Evolutionary conservation across 2,797 vertebrate species (phyloP), one percentile per base, ranked within the genome.

Genomic region (Poliocrania exsul): DNA sequence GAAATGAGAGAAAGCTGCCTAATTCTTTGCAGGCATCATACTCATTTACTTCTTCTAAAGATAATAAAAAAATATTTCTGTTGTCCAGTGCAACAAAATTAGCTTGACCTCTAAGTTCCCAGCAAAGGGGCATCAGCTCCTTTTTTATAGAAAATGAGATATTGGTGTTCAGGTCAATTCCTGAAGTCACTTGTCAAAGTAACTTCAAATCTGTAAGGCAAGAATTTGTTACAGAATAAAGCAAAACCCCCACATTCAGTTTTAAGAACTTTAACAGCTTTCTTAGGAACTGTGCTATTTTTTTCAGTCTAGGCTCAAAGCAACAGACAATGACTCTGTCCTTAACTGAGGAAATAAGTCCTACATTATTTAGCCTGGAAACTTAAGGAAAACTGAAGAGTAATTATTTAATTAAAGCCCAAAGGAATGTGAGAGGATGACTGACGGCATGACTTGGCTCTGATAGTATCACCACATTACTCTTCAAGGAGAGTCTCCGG

Each of bases 351-450:
- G 61, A 92, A 94, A 25, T 65, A 81, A 16, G 9, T 25, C 53
- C 61, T 81, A 35, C 61, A 46, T 94, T 78, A 79, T 51, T 89
- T 58, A 92, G 46, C 61, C 69, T 89, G 35, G 79, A 92, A 89
- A 88, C 70, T 23, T 46, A 71, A 81, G 87, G 85, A 87, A 93
- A 92, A 69, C 71, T 92, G 67, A 74, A 70, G 95, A 94, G 71
- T 54, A 89, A 90, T 87, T 21, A 25, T 71, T 94, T 86, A 54
- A 92, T 90, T 95, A 94, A 88, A 91, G 83, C 51, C 47, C 2
- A 3, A 64, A 91, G 70, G 72, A 91, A 92, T 2, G 28, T 40
- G 64, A 88, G 71, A 92, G 28, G 75, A 80, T 65, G 92, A 90
- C 66, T 92, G 83, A 69, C 50, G 72, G 91, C 69, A 57, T 78